phyloP scores from a whole-genome alignment of 2,888 invertebrate species.

The Oxystoma pomonae region DNA sequence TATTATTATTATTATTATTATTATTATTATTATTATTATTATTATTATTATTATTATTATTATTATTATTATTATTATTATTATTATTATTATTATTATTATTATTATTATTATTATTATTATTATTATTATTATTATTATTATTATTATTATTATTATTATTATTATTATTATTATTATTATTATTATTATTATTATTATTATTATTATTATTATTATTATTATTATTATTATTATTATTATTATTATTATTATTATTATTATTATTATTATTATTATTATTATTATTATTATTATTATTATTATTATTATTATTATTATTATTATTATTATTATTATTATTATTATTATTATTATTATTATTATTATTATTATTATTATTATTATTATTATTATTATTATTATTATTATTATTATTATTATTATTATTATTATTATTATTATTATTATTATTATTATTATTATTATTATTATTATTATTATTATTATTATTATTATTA shows the following conservation, averaged over 20 bases:
- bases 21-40: neutral
- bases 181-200: neutral
- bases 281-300: neutral
- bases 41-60: constrained; percentile 13
- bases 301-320: constrained; percentile 14
- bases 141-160: neutral
- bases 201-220: neutral
- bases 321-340: constrained; percentile 5
- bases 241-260: neutral
- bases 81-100: constrained; percentile 8
- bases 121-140: constrained; percentile 4
- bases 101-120: constrained; percentile 8
- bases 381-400: neutral
- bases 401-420: neutral
- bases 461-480: no score
- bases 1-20: neutral
- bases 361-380: constrained; percentile 7
- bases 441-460: no score
- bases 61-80: constrained; percentile 9
- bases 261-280: neutral
- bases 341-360: constrained; percentile 10
- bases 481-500: no score
- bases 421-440: no score
- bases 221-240: neutral
- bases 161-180: neutral